Evolutionary conservation across 1,140 invertebrate genomes (phyloP).

Genomic region (Sinonovacula constricta): DNA sequence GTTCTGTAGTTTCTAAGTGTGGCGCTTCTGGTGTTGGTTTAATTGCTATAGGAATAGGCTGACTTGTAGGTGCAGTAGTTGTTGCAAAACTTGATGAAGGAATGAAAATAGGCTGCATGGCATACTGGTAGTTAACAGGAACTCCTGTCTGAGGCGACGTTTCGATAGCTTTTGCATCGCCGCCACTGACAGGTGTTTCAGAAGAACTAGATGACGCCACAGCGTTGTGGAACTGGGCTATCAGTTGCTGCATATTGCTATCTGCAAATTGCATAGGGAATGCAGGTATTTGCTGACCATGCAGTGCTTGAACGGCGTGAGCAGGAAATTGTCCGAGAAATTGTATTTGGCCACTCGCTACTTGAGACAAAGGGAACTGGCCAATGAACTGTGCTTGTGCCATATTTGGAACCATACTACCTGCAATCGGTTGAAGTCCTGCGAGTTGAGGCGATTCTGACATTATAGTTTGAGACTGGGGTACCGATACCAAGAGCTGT

Average conservation of each 20-base stretch:
- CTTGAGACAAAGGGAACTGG: conserved; percentile 32
- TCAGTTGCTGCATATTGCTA: no score
- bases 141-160: not conserved
- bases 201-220: no score
- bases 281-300: conserved; percentile 13
- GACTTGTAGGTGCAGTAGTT: not conserved
- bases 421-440: not conserved
- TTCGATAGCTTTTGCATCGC: no score
- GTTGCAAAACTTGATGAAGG: conserved; percentile 10
- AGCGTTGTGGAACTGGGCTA: no score
- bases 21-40: not conserved
- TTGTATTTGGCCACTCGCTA: conserved; percentile 28
- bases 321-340: conserved; percentile 47
- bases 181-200: no score
- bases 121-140: conserved; percentile 16
- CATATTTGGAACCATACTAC: conserved; percentile 34
- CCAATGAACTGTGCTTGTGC: conserved; percentile 37
- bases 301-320: conserved; percentile 31
- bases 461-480: no score
- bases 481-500: no score
- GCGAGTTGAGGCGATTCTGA: no score
- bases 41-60: not conserved
- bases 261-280: no score
- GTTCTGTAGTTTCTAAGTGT: conserved; percentile 7
- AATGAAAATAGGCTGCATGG: conserved; percentile 33